Evolutionary conservation across 2,888 invertebrate genomes (phyloP).

Genomic region (Amphipyra berbera): DNA sequence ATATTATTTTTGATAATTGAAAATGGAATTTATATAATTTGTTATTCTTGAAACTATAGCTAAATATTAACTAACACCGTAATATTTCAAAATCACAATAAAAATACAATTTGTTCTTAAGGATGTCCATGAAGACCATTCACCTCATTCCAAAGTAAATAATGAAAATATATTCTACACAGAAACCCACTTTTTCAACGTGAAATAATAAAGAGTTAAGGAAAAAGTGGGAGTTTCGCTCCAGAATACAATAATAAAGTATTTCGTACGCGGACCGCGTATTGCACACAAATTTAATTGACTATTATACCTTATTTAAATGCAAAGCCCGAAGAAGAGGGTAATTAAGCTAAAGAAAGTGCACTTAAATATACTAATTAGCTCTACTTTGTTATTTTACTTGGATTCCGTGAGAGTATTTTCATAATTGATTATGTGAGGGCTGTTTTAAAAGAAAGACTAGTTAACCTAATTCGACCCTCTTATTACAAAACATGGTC

Average conservation of each 20-base stretch:
- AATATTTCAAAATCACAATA: no score
- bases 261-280: slow-evolving; percentile 58
- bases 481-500: no score
- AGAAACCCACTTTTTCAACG: slow-evolving; percentile 14
- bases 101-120: no score
- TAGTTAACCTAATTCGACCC: slow-evolving; percentile 16
- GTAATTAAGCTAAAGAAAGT: slow-evolving; percentile 82
- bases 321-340: slow-evolving; percentile 80
- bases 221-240: slow-evolving; percentile 31
- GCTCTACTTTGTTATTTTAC: slow-evolving; percentile 46
- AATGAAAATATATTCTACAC: no score
- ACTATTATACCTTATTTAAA: slow-evolving; percentile 84
- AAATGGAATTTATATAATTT: no score
- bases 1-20: no score
- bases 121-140: no score
- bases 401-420: slow-evolving; percentile 19
- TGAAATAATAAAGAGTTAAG: slow-evolving; percentile 32
- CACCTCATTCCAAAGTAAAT: no score
- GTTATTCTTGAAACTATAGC: no score
- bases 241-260: slow-evolving; percentile 42
- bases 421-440: slow-evolving; percentile 35
- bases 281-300: slow-evolving; percentile 80
- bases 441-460: slow-evolving; percentile 11
- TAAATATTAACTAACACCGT: no score
- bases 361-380: slow-evolving; percentile 80